Evolutionary conservation across 2,113 vertebrate species (phyloP), one percentile per base, ranked within the genome.

Genomic region (Phrynocephalus versicolor): DNA sequence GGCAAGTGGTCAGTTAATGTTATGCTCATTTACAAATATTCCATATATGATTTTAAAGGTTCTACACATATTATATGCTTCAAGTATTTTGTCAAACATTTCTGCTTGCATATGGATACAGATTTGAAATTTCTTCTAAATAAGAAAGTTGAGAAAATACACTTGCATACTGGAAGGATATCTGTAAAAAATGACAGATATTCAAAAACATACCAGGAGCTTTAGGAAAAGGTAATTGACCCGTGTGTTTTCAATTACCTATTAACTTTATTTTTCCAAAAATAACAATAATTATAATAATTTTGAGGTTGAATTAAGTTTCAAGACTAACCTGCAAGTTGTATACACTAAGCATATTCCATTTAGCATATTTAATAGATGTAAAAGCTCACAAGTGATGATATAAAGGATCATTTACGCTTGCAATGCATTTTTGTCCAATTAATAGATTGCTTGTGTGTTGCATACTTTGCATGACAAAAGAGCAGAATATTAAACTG

Each of bases 381-480:
- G 84, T 93, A 95, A 96, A 96, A 92, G 86, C 95, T 94, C 95
- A 95, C 91, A 93, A 96, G 95, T 91, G 89, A 94, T 95, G 95
- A 96, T 96, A 97, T 94, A 96, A 96, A 96, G 96, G 96, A 97
- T 96, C 97, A 97, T 98, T 99, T 98, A 97, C 89, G 96, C 98
- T 99, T 97, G 98, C 97, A 95, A 93, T 96, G 98, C 98, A 98
- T 98, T 98, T 98, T 97, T 96, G 95, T 97, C 97, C 98, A 99
- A 99, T 99, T 99, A 99, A 99, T 99, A 98, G 97, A 99, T 98
- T 98, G 98, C 97, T 97, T 98, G 96, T 94, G 96, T 98, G 97
- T 98, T 97, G 98, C 97, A 96, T 97, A 98, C 97, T 99, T 98
- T 99, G 97, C 97, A 98, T 98, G 98, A 99, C 97, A 99, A 98